phyloP scores from a whole-genome alignment of 2,797 vertebrate species.

The Falco concolor region DNA sequence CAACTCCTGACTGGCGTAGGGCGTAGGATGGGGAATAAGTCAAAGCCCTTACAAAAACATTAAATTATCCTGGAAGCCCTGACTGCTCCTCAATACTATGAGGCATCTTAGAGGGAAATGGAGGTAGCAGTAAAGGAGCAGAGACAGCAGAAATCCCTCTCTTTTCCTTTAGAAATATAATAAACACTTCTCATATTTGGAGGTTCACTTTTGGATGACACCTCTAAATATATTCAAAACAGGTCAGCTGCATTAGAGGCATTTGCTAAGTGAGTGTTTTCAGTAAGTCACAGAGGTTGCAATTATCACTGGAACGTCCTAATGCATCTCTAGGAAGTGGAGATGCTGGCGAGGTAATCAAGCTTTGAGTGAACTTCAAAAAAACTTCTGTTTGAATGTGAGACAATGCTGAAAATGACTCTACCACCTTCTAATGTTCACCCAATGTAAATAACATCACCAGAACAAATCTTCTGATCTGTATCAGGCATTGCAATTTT shows the following conservation, averaged over 20 bases:
- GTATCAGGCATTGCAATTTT: neutral
- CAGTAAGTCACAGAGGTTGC: neutral
- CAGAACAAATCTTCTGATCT: neutral
- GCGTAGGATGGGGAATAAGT: neutral
- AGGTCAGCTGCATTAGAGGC: neutral
- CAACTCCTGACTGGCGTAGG: neutral
- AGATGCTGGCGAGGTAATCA: neutral
- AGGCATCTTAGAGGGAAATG: neutral
- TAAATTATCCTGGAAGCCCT: neutral
- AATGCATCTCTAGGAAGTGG: neutral
- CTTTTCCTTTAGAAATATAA: neutral
- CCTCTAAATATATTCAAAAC: neutral
- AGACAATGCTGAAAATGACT: neutral
- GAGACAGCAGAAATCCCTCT: neutral
- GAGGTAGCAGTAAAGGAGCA: neutral
- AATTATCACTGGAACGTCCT: neutral
- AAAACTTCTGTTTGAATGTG: neutral
- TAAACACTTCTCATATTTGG: neutral
- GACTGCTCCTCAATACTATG: rapidly evolving
- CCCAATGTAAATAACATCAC: neutral
- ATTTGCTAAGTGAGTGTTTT: neutral
- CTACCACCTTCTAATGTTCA: neutral
- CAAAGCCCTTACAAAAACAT: neutral
- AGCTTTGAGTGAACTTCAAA: neutral
- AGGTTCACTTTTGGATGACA: neutral